Conservation (phyloP, 2,113 vertebrate genomes). For the Takifugu bimaculatus region DNA sequence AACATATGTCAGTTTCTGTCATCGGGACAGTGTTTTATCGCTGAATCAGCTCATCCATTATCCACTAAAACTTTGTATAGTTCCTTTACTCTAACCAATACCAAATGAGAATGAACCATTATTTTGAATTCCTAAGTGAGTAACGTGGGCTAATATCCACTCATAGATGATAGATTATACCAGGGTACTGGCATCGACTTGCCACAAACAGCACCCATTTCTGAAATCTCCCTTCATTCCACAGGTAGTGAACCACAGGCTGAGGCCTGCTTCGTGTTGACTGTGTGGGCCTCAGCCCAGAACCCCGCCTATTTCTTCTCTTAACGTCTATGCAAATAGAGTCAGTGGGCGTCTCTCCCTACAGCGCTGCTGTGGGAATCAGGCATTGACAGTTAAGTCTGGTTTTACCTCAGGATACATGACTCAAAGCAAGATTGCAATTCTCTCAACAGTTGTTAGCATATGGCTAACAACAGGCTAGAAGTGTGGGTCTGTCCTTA, state of each 20-base stretch:
- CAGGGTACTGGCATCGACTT: conserved; percentile 16
- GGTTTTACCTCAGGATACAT: conserved; percentile 20
- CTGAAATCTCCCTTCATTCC: conserved; percentile 41
- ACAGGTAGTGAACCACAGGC: conserved; percentile 39
- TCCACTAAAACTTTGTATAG: background rate
- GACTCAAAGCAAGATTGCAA: background rate
- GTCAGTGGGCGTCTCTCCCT: conserved; percentile 31
- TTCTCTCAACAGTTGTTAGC: background rate
- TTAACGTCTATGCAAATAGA: conserved; percentile 62
- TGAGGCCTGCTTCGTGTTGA: conserved; percentile 46
- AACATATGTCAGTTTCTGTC: background rate
- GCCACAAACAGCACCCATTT: conserved; percentile 12
- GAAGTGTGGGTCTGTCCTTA: background rate
- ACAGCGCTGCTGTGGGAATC: conserved; percentile 43
- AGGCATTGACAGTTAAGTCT: conserved; percentile 47
- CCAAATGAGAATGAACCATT: background rate
- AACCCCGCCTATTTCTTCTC: conserved; percentile 40
- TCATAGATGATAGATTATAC: background rate
- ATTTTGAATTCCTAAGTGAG: background rate
- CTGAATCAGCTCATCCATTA: too few species aligned
- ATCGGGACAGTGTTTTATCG: background rate
- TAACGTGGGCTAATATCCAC: too few species aligned
- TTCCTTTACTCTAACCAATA: background rate
- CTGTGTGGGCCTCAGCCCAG: conserved; percentile 53
- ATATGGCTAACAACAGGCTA: background rate